Evolutionary conservation across 1,140 invertebrate genomes (phyloP).

Genomic region (Oreohelix idahoensis): DNA sequence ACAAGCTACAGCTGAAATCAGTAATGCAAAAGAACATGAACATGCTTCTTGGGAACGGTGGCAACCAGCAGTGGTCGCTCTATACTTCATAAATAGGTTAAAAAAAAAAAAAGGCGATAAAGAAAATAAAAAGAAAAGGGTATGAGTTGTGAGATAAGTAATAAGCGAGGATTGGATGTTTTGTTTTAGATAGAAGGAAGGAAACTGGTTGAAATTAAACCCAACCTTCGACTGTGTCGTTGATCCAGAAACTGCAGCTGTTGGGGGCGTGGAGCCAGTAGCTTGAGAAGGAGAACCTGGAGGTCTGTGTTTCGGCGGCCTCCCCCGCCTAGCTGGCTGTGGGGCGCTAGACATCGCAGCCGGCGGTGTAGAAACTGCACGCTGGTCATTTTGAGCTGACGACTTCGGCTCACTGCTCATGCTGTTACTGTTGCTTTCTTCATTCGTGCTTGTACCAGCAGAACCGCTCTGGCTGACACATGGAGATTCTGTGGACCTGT

Average conservation of each 20-base stretch:
- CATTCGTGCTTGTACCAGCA: not conserved
- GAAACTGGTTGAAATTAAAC: not conserved
- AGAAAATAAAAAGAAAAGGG: no score
- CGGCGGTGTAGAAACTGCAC: not conserved
- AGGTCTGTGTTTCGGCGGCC: slow-evolving; percentile 44
- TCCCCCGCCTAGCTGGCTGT: slow-evolving; percentile 44
- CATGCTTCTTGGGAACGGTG: no score
- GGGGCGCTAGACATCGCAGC: not conserved
- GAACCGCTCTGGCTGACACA: not conserved
- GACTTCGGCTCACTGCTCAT: not conserved
- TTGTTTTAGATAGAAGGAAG: no score
- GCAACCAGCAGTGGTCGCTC: no score
- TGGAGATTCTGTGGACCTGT: not conserved
- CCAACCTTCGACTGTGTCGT: not conserved
- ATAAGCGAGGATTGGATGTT: no score
- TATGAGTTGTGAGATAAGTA: no score
- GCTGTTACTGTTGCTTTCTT: not conserved
- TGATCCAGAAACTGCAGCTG: not conserved
- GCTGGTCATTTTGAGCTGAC: not conserved
- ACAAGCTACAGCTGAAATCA: no score
- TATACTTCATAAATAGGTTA: no score
- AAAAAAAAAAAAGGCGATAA: no score
- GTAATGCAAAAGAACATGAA: no score
- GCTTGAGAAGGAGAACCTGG: not conserved
- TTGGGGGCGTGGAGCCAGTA: not conserved